A percentile compares a stretch with the other conserved stretches of the same genome.
These are phyloP conservation scores for Leptinotarsa defecta DNA, from an alignment of 1,140 invertebrate species.

Conservation along the genomic window DNA sequence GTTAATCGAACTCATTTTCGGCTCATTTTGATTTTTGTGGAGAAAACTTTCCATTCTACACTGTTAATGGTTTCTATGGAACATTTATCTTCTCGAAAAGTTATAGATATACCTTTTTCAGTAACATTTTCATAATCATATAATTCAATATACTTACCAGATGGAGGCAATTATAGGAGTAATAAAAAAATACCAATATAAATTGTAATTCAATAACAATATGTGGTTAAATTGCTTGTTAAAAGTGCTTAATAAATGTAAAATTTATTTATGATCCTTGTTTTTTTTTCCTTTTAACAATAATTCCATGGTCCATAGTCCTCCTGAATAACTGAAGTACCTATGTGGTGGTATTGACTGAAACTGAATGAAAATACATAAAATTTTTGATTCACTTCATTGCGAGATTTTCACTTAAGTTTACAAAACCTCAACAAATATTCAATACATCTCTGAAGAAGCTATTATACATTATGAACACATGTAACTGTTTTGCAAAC, in stretches of 20 bases:
- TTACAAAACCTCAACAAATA: no score
- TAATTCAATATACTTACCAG: constrained; percentile 43
- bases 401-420: no score
- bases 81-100: not conserved
- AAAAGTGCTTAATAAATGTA: constrained; percentile 55
- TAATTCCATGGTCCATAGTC: no score
- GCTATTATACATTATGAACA: no score
- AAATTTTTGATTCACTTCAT: no score
- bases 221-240: constrained; percentile 51
- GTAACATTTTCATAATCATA: not conserved
- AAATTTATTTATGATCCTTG: constrained; percentile 52
- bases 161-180: constrained; percentile 47
- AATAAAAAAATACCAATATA: constrained; percentile 30
- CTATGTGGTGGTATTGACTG: no score
- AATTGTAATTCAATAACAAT: constrained; percentile 46
- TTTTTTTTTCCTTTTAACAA: not conserved
- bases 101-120: not conserved
- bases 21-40: constrained; percentile 27
- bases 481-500: no score
- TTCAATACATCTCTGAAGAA: no score
- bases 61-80: not conserved
- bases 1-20: constrained; percentile 1
- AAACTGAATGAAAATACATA: no score
- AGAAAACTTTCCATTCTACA: constrained; percentile 21
- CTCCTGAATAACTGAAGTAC: no score